A percentile compares a stretch with the other conserved stretches of the same genome.
phyloP scores from a whole-genome alignment of 2,113 vertebrate species.

The Vanacampus margaritifer region DNA sequence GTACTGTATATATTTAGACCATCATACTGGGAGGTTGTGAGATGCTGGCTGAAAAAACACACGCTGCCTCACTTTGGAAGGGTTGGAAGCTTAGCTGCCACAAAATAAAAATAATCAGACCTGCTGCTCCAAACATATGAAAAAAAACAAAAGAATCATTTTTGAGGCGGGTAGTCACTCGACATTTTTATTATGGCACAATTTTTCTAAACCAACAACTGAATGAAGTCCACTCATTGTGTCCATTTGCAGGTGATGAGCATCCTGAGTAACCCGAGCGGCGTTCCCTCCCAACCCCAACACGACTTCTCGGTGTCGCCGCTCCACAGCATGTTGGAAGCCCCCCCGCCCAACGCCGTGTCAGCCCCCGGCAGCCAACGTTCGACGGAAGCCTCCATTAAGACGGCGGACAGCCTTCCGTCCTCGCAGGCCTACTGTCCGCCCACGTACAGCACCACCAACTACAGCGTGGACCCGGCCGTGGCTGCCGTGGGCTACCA shows the following conservation, averaged over 20 bases:
- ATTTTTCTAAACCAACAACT: background rate
- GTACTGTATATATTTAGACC: constrained; percentile 73
- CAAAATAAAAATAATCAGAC: constrained; percentile 58
- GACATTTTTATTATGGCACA: too few species aligned
- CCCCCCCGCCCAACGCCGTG: constrained; percentile 76
- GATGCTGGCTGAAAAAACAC: constrained; percentile 67
- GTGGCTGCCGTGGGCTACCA: constrained; percentile 87
- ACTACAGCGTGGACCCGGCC: constrained; percentile 93
- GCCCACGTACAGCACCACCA: constrained; percentile 91
- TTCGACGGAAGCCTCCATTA: constrained; percentile 80
- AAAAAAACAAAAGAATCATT: background rate
- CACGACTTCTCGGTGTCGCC: constrained; percentile 96
- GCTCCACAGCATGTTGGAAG: constrained; percentile 84
- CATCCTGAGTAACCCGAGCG: constrained; percentile 86
- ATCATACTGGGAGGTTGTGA: constrained; percentile 56
- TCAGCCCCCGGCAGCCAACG: constrained; percentile 93
- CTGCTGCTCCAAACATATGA: constrained; percentile 33
- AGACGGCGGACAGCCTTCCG: constrained; percentile 86
- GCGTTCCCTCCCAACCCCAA: constrained; percentile 83
- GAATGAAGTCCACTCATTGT: background rate
- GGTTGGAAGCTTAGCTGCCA: constrained; percentile 50
- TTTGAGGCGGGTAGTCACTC: background rate
- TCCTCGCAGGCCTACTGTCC: constrained; percentile 95
- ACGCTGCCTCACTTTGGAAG: constrained; percentile 69
- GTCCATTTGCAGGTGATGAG: constrained; percentile 87